Conservation (phyloP, 2,888 invertebrate genomes). For the Epinotia bilunana region DNA sequence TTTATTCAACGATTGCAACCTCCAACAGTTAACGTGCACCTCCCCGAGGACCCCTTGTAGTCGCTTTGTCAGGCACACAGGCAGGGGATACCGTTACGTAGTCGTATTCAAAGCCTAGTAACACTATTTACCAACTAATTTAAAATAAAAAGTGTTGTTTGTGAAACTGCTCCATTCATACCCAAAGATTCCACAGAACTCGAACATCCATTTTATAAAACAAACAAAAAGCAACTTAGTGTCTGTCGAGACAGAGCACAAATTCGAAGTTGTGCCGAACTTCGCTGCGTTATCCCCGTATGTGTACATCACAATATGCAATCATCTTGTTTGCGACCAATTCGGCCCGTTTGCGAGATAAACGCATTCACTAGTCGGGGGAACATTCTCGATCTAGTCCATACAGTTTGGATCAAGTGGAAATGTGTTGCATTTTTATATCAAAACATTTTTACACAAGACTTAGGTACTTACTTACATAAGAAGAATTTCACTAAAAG, state of each 20-base stretch:
- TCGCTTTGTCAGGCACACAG: no score
- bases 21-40: no score
- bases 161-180: not conserved
- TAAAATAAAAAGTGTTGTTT: not conserved
- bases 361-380: constrained; percentile 2
- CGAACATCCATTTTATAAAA: not conserved
- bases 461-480: not conserved
- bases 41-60: no score
- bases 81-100: no score
- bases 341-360: constrained; percentile 4
- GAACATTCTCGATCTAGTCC: not conserved
- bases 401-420: not conserved
- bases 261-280: not conserved
- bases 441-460: not conserved
- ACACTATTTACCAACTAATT: no score
- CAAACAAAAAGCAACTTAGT: not conserved
- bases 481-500: not conserved
- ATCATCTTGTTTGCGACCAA: constrained; percentile 22
- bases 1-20: no score
- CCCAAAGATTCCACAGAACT: not conserved
- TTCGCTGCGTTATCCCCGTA: constrained; percentile 5
- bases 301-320: constrained; percentile 10
- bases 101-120: no score
- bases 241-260: not conserved
- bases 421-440: not conserved